Evolutionary conservation across 2,888 invertebrate genomes (phyloP).

Genomic region (Hirtodrosophila alboralis): DNA sequence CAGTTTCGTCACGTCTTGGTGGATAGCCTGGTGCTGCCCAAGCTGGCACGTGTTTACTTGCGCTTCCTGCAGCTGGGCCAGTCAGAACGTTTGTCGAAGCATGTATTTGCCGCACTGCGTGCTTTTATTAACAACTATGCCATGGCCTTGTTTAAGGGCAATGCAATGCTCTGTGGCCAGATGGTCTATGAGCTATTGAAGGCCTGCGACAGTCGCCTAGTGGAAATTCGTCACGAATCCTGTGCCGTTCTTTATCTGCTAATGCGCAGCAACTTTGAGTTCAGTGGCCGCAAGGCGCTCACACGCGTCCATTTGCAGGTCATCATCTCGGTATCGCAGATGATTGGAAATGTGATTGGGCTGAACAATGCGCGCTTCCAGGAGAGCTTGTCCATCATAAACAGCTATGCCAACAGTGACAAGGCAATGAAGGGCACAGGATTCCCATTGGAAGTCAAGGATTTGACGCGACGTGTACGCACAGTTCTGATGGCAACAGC

Average conservation of each 20-base stretch:
- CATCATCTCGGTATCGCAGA: constrained; percentile 97
- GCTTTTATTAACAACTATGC: constrained; percentile 97
- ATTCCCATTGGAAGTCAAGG: constrained; percentile 95
- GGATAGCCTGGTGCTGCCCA: constrained; percentile 90
- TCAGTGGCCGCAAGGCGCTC: constrained; percentile 91
- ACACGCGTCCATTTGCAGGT: constrained; percentile 96
- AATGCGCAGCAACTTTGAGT: constrained; percentile 97
- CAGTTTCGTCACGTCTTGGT: constrained; percentile 87
- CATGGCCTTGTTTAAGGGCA: constrained; percentile 92
- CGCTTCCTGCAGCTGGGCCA: constrained; percentile 95
- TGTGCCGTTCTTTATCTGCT: constrained; percentile 95
- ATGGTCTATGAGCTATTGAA: constrained; percentile 92
- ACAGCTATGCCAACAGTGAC: constrained; percentile 96
- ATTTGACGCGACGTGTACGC: constrained; percentile 95
- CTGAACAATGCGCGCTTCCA: constrained; percentile 97
- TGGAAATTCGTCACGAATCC: constrained; percentile 93
- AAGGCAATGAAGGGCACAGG: constrained; percentile 97
- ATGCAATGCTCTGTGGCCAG: constrained; percentile 91
- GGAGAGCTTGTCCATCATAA: constrained; percentile 95
- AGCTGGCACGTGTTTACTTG: constrained; percentile 93
- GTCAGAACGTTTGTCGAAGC: constrained; percentile 94
- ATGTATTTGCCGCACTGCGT: constrained; percentile 95
- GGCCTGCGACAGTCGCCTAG: constrained; percentile 94
- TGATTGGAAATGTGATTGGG: constrained; percentile 95
- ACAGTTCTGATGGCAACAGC: constrained; percentile 98